phyloP scores from a whole-genome alignment of 2,888 invertebrate species.

The Gastracanthus pulcherrimus region DNA sequence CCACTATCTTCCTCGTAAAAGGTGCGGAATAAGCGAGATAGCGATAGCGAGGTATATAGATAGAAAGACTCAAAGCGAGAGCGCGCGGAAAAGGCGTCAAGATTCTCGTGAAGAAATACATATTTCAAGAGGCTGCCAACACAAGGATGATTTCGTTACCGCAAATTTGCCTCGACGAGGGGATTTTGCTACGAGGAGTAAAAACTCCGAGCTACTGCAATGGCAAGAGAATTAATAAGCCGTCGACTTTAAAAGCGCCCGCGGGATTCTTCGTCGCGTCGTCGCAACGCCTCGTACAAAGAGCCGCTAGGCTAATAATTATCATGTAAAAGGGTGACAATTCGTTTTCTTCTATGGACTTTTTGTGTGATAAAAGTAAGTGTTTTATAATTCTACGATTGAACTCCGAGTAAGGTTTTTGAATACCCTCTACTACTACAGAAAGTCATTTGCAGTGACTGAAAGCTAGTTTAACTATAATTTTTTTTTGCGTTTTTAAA shows the following conservation, averaged over 20 bases:
- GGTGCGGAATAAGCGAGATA: neutral
- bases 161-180: neutral
- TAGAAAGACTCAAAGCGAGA: neutral
- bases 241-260: conserved; percentile 13
- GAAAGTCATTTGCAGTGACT: no score
- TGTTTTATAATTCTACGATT: no score
- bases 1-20: neutral
- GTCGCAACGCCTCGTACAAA: neutral
- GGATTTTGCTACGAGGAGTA: neutral
- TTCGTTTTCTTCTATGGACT: neutral
- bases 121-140: conserved; percentile 1
- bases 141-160: neutral
- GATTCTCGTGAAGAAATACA: conserved; percentile 15
- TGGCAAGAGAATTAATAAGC: conserved; percentile 27
- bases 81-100: neutral
- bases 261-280: neutral
- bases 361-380: neutral
- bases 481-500: no score
- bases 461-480: no score
- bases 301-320: conserved; percentile 9
- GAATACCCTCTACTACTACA: no score
- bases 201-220: neutral
- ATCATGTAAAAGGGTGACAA: neutral
- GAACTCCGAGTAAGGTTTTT: no score
- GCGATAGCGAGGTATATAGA: neutral